Evolutionary conservation across 2,888 invertebrate genomes (phyloP).

Genomic region (Gandaritis pyraliata): DNA sequence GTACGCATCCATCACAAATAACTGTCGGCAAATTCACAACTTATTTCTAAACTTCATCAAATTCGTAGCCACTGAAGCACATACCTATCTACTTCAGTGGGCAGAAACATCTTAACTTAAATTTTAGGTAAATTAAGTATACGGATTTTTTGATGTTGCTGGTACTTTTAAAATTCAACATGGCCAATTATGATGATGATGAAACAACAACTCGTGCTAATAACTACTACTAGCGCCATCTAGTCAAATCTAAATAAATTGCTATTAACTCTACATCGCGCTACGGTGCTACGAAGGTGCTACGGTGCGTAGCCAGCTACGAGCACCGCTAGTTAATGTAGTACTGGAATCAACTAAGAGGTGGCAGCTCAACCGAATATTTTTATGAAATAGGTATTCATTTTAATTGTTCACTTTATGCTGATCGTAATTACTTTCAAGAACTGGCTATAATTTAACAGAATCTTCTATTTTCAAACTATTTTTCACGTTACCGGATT

Average conservation of each 20-base stretch:
- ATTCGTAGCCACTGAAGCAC: neutral
- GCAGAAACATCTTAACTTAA: too few species aligned
- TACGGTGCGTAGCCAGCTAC: slow-evolving; percentile 1
- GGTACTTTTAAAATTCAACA: too few species aligned
- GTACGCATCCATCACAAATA: slow-evolving; percentile 35
- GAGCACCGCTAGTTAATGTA: neutral
- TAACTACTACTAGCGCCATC: slow-evolving; percentile 15
- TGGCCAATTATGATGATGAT: too few species aligned
- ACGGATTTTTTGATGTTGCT: too few species aligned
- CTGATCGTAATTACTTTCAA: too few species aligned
- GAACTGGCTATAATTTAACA: too few species aligned
- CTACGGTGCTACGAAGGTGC: slow-evolving; percentile 3
- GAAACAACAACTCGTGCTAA: neutral
- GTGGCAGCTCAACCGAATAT: slow-evolving; percentile 16
- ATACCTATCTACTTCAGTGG: too few species aligned
- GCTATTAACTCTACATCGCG: neutral
- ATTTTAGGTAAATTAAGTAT: too few species aligned
- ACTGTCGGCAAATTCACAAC: slow-evolving; percentile 24
- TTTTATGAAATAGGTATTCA: neutral
- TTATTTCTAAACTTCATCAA: slow-evolving; percentile 3
- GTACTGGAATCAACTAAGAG: slow-evolving; percentile 12
- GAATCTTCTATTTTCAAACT: too few species aligned
- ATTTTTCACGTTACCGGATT: too few species aligned
- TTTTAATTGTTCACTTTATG: neutral
- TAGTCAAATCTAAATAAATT: slow-evolving; percentile 2